These are phyloP conservation scores for Artibeus lituratus DNA, from an alignment of 2,797 vertebrate genomes.

Conservation along the genomic window DNA sequence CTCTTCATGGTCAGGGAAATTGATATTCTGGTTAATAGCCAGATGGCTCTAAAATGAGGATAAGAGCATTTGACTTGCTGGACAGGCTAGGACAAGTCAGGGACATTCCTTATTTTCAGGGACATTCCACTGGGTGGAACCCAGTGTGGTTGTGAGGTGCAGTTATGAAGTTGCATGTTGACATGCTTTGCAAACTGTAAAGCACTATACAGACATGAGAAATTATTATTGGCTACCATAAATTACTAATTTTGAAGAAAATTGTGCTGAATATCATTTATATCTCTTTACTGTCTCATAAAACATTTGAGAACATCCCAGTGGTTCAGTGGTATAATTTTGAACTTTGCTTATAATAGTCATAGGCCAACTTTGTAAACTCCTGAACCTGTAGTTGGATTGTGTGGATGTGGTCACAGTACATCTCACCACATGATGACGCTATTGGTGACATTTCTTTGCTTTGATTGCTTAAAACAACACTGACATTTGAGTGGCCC, in stretches of 20 bases:
- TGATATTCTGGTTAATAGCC: not conserved
- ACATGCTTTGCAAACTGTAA: not conserved
- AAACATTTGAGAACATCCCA: not conserved
- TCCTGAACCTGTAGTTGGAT: not conserved
- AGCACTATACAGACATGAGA: not conserved
- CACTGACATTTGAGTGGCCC: not conserved
- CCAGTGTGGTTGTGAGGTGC: not conserved
- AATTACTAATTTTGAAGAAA: not conserved
- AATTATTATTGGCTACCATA: not conserved
- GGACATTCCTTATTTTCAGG: not conserved
- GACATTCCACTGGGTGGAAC: too few relatives aligned
- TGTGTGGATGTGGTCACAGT: not conserved
- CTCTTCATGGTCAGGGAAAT: not conserved
- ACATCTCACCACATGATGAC: constrained; percentile 61
- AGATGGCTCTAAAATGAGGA: not conserved
- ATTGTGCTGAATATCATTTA: not conserved
- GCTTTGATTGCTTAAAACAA: not conserved
- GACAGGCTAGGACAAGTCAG: not conserved
- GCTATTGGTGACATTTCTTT: constrained; percentile 39
- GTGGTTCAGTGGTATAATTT: not conserved
- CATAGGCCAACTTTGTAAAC: not conserved
- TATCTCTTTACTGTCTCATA: not conserved
- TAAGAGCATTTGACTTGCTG: not conserved
- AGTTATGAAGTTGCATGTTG: not conserved
- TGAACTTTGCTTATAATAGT: not conserved